These are phyloP conservation scores for Bergia puertoricense DNA, from an alignment of 92 coral and sea anemone genomes.

Conservation along the genomic window DNA sequence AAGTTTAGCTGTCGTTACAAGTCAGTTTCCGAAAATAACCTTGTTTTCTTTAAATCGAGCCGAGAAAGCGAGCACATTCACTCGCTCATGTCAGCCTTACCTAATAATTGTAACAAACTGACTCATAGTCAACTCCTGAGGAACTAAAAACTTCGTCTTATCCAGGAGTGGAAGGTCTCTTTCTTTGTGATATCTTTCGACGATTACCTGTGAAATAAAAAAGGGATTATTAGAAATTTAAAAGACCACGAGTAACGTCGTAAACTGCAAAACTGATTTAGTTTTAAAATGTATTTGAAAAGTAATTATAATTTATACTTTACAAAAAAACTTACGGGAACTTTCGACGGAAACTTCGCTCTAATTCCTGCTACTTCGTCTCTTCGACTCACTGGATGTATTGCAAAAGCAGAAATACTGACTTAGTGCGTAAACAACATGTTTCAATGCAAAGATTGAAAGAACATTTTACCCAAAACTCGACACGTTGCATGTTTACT, in stretches of 20 bases:
- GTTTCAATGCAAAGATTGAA: not conserved
- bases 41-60: not conserved
- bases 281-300: constrained; percentile 23
- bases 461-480: constrained; percentile 18
- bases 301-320: not conserved
- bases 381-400: constrained; percentile 79
- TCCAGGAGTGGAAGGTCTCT: constrained; percentile 90
- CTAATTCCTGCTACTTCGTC: constrained; percentile 98
- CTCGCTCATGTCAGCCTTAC: constrained; percentile 52
- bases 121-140: constrained; percentile 97
- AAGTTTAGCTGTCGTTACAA: not conserved
- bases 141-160: constrained; percentile 96
- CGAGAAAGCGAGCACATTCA: not conserved
- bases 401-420: constrained; percentile 18
- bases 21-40: not conserved
- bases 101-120: constrained; percentile 98
- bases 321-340: constrained; percentile 78
- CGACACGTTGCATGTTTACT: not conserved
- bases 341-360: constrained; percentile 96
- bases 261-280: not conserved
- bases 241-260: constrained; percentile 7
- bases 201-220: constrained; percentile 77
- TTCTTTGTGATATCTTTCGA: constrained; percentile 98
- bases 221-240: not conserved
- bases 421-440: constrained; percentile 10